Conservation (phyloP, 2,888 invertebrate genomes). For the Apantesis nais region DNA sequence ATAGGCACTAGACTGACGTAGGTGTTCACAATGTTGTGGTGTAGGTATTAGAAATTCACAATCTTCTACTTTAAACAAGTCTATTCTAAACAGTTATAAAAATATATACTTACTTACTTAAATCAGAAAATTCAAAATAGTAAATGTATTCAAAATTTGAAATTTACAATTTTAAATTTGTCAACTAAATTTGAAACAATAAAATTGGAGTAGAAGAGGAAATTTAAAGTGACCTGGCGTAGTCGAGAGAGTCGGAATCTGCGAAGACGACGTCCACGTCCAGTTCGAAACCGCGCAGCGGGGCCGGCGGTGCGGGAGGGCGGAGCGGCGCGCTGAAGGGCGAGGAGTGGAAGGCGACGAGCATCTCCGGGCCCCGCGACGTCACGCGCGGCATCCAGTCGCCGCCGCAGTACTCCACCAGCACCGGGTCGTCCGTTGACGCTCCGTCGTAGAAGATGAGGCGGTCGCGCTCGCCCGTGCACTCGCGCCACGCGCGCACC, state of each 20-base stretch:
- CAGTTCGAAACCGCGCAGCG: conserved; percentile 92
- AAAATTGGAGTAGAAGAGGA: neutral
- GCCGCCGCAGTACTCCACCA: conserved; percentile 95
- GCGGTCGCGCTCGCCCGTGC: conserved; percentile 92
- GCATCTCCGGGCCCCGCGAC: conserved; percentile 91
- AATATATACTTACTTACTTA: too few relatives aligned
- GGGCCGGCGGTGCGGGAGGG: conserved; percentile 85
- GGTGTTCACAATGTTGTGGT: too few relatives aligned
- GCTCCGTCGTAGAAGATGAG: conserved; percentile 95
- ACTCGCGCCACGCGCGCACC: conserved; percentile 93
- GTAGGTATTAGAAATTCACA: too few relatives aligned
- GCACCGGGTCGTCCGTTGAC: conserved; percentile 92
- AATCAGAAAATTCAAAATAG: too few relatives aligned
- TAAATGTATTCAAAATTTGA: too few relatives aligned
- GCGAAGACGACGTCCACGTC: conserved; percentile 94
- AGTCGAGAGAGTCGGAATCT: conserved; percentile 94
- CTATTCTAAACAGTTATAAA: too few relatives aligned
- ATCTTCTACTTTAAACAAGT: too few relatives aligned
- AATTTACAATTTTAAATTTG: too few relatives aligned
- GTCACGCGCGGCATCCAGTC: conserved; percentile 92
- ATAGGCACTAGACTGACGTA: too few relatives aligned
- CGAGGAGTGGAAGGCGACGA: conserved; percentile 95
- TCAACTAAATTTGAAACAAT: neutral
- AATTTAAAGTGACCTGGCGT: conserved; percentile 82
- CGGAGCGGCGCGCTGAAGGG: conserved; percentile 93